Evolutionary conservation across 2,797 vertebrate species (phyloP), one percentile per base, ranked within the genome.

Genomic region (Hyperoplus immaculatus): DNA sequence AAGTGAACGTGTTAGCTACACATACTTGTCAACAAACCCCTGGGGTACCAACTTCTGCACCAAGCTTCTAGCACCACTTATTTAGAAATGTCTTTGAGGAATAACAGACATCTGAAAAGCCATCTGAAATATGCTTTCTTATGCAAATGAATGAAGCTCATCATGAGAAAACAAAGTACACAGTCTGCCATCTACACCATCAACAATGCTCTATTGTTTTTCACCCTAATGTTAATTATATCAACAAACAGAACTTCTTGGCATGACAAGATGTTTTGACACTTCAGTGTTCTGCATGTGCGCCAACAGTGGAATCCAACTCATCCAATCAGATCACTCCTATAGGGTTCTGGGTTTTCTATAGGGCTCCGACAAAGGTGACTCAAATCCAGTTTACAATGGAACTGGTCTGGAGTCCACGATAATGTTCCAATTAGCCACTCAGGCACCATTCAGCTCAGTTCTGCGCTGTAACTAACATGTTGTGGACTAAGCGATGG

Each of bases 321-420:
- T 82, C 21, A 12, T 77, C 80, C 77, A 79, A 77, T 86, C 61
- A 77, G 69, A 77, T 76, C 47, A 7, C 60, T 74, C 47, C 69
- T 63, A 59, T 10, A 36, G 38, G 45, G 9, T 43, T 69, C 10
- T 3, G 15, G 54, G 2, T 47, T 38, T 29, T 73, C 41, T 53
- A 56, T 18, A 51, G 13, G 36, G 15, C 46, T 57, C n/a, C 54
- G 66, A 71, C 1, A 0, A 61, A 59, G 12, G 51, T 58, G 58
- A 57, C 55, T 80, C 51, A 75, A 74, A 73, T 73, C 38, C 60
- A 36, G 43, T 41, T 58, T 61, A 77, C 60, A 74, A 72, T 49
- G 51, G 49, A 46, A 5, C 18, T 42, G 67, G 45, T 53, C 59
- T 69, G 59, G 29, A 62, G 41, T 73, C 66, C 66, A 42, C 14